Conservation (phyloP, 1,140 invertebrate genomes). For the Aphelenchoides besseyi region DNA sequence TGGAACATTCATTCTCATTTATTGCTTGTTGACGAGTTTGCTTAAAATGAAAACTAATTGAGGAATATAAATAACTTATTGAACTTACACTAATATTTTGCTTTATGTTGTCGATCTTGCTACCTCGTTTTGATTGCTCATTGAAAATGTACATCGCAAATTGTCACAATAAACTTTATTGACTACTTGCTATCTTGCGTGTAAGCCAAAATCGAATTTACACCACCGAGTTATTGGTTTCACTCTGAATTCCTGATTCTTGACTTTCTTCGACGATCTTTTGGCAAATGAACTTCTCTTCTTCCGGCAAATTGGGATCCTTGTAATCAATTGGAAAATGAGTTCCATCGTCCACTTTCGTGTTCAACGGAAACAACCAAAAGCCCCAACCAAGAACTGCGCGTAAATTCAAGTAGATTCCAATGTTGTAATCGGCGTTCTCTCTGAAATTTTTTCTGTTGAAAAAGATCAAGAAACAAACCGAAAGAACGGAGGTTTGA, state of each 20-base stretch:
- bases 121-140: neutral
- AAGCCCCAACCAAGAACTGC: neutral
- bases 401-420: neutral
- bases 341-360: neutral
- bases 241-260: too few species aligned
- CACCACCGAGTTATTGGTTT: too few species aligned
- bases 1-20: conserved; percentile 6
- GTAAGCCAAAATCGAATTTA: too few species aligned
- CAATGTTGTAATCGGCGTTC: neutral
- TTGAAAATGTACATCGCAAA: neutral
- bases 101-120: neutral
- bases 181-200: too few species aligned
- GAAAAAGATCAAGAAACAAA: neutral
- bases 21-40: neutral
- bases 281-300: neutral
- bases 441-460: too few species aligned
- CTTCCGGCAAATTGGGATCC: neutral
- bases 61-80: too few species aligned
- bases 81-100: too few species aligned
- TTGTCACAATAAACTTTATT: too few species aligned
- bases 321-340: neutral
- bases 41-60: neutral
- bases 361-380: neutral
- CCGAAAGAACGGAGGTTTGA: neutral
- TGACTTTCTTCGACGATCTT: too few species aligned